Evolutionary conservation across 2,113 vertebrate genomes (phyloP).

Genomic region (Petrocephalus zakoni): DNA sequence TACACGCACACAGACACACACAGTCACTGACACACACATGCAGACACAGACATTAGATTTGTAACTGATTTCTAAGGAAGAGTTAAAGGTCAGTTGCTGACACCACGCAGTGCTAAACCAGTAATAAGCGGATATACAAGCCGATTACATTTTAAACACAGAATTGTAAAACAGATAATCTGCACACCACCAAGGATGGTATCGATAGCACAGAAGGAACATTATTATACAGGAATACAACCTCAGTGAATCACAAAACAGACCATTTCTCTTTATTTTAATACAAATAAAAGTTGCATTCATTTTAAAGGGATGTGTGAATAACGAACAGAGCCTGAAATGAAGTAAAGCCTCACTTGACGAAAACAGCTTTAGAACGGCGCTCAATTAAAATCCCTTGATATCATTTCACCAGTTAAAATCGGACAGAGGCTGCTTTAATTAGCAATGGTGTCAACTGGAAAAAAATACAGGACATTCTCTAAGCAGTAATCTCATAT

Average conservation of each 20-base stretch:
- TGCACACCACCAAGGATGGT: background rate
- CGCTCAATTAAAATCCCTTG: background rate
- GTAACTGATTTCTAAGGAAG: background rate
- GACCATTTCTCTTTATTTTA: background rate
- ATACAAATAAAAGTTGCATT: constrained; percentile 4
- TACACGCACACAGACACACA: background rate
- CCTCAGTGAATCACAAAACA: background rate
- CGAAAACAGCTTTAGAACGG: background rate
- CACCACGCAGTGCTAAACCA: background rate
- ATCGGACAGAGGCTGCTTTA: constrained; percentile 5
- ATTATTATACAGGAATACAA: background rate
- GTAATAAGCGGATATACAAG: background rate
- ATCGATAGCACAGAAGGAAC: background rate
- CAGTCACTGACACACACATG: background rate
- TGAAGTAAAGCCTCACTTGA: background rate
- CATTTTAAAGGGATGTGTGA: background rate
- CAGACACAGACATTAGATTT: too few species aligned
- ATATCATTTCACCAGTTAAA: background rate
- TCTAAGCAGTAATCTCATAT: background rate
- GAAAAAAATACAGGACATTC: background rate
- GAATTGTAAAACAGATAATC: background rate
- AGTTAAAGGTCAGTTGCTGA: background rate
- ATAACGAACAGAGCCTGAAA: background rate
- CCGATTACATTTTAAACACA: background rate
- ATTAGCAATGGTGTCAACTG: constrained; percentile 7